Evolutionary conservation across 1,140 invertebrate genomes (phyloP).

Genomic region (Asbolus verrucosus): DNA sequence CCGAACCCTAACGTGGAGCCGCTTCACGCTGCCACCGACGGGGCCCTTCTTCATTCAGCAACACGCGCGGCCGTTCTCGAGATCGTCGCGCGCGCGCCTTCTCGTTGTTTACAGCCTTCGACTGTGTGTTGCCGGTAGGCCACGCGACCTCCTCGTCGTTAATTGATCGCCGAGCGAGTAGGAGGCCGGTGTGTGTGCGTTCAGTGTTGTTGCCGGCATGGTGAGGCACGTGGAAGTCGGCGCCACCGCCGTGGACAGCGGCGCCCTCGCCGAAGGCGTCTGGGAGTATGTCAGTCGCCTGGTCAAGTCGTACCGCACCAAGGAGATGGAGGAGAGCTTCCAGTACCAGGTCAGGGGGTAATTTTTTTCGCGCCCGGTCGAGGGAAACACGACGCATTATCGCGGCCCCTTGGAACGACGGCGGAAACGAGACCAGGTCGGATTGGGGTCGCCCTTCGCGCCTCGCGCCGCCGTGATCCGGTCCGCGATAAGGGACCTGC

Average conservation of each 20-base stretch:
- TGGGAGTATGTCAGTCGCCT: conserved; percentile 67
- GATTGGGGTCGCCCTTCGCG: background rate
- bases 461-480: background rate
- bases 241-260: conserved; percentile 53
- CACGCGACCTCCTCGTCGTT: conserved; percentile 33
- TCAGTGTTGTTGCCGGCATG: conserved; percentile 53
- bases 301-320: conserved; percentile 63
- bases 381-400: background rate
- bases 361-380: too few species aligned
- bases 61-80: conserved; percentile 19
- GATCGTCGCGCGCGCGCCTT: conserved; percentile 41
- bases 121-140: conserved; percentile 39
- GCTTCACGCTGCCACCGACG: background rate
- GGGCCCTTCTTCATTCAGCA: conserved; percentile 14
- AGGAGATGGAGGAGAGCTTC: conserved; percentile 43
- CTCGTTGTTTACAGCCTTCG: conserved; percentile 38
- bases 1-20: background rate
- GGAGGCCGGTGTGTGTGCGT: conserved; percentile 15
- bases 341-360: conserved; percentile 49
- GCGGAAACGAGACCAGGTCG: conserved; percentile 30
- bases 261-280: conserved; percentile 61
- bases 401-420: conserved; percentile 1
- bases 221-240: conserved; percentile 61
- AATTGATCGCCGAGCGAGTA: conserved; percentile 24
- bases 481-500: conserved; percentile 16